A percentile compares a stretch with the other conserved stretches of the same genome.
Conservation (phyloP, 2,797 vertebrate species). For the Danio choprae region DNA sequence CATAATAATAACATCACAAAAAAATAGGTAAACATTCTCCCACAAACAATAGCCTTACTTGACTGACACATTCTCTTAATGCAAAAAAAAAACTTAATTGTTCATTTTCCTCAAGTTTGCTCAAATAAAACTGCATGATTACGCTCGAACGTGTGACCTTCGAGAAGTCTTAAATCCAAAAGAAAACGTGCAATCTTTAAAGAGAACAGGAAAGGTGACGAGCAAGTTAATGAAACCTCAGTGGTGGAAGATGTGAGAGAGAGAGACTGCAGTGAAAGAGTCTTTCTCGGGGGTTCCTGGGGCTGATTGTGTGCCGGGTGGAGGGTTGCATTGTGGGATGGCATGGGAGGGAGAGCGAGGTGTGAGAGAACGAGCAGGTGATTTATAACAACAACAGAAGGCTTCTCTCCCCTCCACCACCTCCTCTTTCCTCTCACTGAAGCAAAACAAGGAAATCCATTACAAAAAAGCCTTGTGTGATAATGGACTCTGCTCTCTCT, state of each 20-base stretch:
- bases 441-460: constrained; percentile 80
- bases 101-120: constrained; percentile 5
- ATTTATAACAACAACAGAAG: constrained; percentile 89
- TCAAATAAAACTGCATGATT: not conserved
- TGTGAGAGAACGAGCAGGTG: constrained; percentile 77
- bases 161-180: constrained; percentile 6
- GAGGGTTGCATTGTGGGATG: constrained; percentile 44
- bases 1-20: no score
- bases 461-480: constrained; percentile 79
- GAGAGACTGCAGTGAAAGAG: constrained; percentile 14
- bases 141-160: constrained; percentile 8
- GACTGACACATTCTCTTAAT: not conserved
- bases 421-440: constrained; percentile 74
- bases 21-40: no score
- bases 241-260: not conserved
- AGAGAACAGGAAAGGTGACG: not conserved
- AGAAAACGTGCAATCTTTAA: constrained; percentile 1
- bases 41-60: not conserved
- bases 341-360: constrained; percentile 48
- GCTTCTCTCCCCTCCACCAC: constrained; percentile 65
- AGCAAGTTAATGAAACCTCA: not conserved
- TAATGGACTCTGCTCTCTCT: constrained; percentile 76
- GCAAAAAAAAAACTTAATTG: not conserved
- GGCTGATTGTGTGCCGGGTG: constrained; percentile 37
- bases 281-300: constrained; percentile 31